Base-by-base conservation (phyloP, 2,113 vertebrate species). In the Pollimyrus isidori region DNA sequence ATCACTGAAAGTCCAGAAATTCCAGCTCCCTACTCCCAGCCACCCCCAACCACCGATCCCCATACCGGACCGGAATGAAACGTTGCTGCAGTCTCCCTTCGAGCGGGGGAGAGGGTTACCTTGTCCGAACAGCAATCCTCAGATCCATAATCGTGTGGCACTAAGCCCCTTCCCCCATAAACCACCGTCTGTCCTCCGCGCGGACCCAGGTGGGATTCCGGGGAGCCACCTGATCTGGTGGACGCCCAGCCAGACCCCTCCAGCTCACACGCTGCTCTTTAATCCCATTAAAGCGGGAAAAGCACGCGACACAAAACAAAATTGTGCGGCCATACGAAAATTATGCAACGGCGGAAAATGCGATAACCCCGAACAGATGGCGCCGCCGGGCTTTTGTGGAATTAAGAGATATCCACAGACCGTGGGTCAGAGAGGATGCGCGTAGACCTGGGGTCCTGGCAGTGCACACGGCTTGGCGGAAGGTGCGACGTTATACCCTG, bases 321-420 rank as follows among this genome's bases (percentile, higher is more conserved):
- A 42, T 35, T 50, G 56, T 10, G 6, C 4, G 39, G 19, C 49
- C 83, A 50, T 65, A 65, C 50, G 85, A 87, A 73, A 86, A 87
- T 76, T 30, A 76, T 45, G 21, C 58, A 73, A n/a, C 49, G 7
- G 53, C 35, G 23, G 89, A 76, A 52, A 52, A 62, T 39, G 23
- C 26, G 26, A 65, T 73, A 65, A 89, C 83, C 84, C 30, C 7
- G 48, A 86, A 56, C 89, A 89, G 89, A 89, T 76, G 89, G 89
- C 23, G 19, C 45, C 30, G 39, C 46, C 19, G 49, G 62, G 85
- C 85, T 76, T 76, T 76, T 46, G 69, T 58, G 35, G 62, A 80
- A 87, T 52, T 42, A 87, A 76, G 83, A 87, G 85, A 50, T 48
- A 88, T 53, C 65, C 65, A 23, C 50, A 76, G 65, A 82, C 62